These are phyloP conservation scores for Percopsis omiscomaycus DNA, from an alignment of 2,797 vertebrate genomes.

Conservation along the genomic window DNA sequence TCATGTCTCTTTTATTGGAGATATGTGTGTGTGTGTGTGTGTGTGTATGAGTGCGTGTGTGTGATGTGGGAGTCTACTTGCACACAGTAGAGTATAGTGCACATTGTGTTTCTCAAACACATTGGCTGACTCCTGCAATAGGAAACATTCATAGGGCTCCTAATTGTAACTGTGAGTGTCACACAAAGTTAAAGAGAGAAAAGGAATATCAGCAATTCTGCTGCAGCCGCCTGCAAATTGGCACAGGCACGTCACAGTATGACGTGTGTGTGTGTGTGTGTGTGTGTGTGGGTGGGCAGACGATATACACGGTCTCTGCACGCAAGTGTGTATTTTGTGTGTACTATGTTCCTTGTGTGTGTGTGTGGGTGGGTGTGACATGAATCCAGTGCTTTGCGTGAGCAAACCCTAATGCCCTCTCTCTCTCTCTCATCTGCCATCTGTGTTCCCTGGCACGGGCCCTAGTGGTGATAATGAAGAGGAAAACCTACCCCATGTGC, in stretches of 20 bases:
- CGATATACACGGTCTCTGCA: not conserved
- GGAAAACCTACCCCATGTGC: conserved; percentile 25
- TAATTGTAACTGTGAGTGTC: not conserved
- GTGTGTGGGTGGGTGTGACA: conserved; percentile 3
- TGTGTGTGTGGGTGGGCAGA: conserved; percentile 18
- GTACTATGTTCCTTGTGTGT: not conserved
- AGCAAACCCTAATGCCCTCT: conserved; percentile 43
- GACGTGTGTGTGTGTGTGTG: conserved; percentile 6
- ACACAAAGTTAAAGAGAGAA: conserved; percentile 21
- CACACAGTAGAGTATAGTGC: no score
- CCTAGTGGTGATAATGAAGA: conserved; percentile 57
- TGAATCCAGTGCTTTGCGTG: conserved; percentile 23
- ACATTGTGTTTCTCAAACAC: no score
- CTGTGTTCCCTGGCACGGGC: conserved; percentile 68
- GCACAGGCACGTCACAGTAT: conserved; percentile 4
- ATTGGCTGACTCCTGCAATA: not conserved
- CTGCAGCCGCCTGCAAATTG: conserved; percentile 23
- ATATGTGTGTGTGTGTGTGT: conserved; percentile 1
- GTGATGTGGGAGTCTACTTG: no score
- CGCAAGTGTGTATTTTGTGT: no score
- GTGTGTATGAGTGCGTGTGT: not conserved
- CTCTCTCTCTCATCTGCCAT: conserved; percentile 62
- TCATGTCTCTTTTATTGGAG: conserved; percentile 10
- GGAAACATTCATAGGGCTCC: not conserved
- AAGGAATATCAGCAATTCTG: conserved; percentile 45